Conservation (phyloP, 1,140 invertebrate genomes). For the Hylaeus volcanicus region DNA sequence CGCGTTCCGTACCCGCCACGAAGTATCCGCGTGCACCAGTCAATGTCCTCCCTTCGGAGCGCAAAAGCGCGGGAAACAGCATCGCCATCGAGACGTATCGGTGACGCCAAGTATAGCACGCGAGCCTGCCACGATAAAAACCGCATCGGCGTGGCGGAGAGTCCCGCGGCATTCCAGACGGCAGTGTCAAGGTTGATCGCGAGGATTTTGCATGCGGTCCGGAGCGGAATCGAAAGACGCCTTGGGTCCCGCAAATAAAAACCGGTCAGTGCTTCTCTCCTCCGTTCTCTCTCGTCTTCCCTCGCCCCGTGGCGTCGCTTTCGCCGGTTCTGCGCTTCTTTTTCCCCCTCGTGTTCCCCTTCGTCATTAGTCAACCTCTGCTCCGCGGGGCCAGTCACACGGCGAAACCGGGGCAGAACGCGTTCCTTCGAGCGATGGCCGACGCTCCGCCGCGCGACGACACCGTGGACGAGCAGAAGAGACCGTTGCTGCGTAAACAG, state of each 20-base stretch:
- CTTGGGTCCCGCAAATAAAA: conserved; percentile 39
- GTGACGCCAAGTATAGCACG: neutral
- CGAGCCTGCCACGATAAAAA: neutral
- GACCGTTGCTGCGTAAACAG: conserved; percentile 34
- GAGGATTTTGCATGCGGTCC: conserved; percentile 9
- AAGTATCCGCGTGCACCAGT: too few relatives aligned
- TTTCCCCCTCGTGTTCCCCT: conserved; percentile 19
- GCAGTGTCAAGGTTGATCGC: conserved; percentile 37
- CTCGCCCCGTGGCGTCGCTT: conserved; percentile 8
- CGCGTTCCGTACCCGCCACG: too few relatives aligned
- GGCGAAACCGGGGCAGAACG: conserved; percentile 18
- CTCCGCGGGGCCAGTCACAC: conserved; percentile 23
- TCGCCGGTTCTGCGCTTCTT: conserved; percentile 36
- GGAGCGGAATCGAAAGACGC: conserved; percentile 34
- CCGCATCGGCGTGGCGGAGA: neutral
- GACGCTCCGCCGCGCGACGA: neutral
- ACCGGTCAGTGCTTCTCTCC: conserved; percentile 56
- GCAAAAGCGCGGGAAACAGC: neutral
- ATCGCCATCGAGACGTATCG: neutral
- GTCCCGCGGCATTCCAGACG: neutral
- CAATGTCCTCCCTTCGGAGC: too few relatives aligned
- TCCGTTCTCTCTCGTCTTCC: conserved; percentile 26
- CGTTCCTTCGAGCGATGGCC: conserved; percentile 30
- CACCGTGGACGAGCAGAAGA: conserved; percentile 20
- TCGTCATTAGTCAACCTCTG: conserved; percentile 49